These are phyloP conservation scores for Drosophila nr. perissopoda DNA, from an alignment of 2,888 invertebrate genomes.

Conservation along the genomic window DNA sequence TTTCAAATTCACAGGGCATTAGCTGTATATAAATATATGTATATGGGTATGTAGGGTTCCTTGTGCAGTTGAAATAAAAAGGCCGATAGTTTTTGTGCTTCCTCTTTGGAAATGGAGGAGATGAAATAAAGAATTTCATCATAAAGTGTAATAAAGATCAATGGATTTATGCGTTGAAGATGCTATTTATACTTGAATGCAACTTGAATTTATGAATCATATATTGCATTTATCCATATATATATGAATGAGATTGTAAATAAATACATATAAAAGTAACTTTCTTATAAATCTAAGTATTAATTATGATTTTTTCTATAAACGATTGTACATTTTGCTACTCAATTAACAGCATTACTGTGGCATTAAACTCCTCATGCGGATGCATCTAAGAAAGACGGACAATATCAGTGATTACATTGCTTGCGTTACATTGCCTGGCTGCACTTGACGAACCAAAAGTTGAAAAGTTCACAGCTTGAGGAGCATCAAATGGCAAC, in stretches of 20 bases:
- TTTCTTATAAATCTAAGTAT: not conserved
- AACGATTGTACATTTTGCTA: not conserved
- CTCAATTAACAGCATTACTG: not conserved
- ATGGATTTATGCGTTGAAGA: not conserved
- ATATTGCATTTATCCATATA: not conserved
- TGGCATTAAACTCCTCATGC: not conserved
- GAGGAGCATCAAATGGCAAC: conserved; percentile 48
- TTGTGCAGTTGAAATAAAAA: conserved; percentile 11
- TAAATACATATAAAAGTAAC: not conserved
- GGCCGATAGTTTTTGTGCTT: conserved; percentile 1
- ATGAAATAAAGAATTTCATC: conserved; percentile 57
- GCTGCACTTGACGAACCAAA: conserved; percentile 38
- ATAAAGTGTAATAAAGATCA: conserved; percentile 43
- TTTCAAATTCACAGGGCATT: conserved; percentile 29
- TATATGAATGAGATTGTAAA: not conserved
- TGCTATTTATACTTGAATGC: not conserved
- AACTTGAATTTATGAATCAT: not conserved
- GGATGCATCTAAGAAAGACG: conserved; percentile 7
- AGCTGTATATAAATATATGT: not conserved
- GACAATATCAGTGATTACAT: conserved; percentile 34
- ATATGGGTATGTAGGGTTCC: not conserved
- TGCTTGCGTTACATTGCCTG: conserved; percentile 11
- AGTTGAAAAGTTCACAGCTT: conserved; percentile 76
- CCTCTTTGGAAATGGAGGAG: conserved; percentile 7
- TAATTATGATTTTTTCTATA: not conserved